Conservation (phyloP, 2,888 invertebrate species). For the Eudasyphora cyanicolor region DNA sequence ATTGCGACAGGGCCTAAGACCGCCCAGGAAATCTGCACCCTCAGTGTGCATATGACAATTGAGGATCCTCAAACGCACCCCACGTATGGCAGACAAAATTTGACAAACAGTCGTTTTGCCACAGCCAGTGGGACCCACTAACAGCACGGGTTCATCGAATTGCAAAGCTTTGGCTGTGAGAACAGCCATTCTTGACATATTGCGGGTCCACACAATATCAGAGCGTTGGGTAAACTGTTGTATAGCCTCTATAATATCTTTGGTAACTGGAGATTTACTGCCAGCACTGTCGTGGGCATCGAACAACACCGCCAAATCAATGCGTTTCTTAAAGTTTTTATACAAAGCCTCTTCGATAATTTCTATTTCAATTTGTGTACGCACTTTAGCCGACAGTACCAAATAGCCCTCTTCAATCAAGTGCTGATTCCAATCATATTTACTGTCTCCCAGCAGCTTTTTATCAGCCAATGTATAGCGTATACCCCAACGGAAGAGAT, state of each 20-base stretch:
- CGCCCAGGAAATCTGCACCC: constrained; percentile 98
- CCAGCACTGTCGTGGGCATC: constrained; percentile 83
- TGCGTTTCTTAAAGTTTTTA: constrained; percentile 89
- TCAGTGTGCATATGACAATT: constrained; percentile 99
- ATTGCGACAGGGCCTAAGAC: constrained; percentile 89
- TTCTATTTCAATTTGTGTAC: constrained; percentile 89
- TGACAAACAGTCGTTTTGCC: constrained; percentile 98
- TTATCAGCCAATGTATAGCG: constrained; percentile 89
- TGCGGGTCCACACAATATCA: constrained; percentile 96
- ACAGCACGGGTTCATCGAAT: constrained; percentile 95
- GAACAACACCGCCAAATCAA: constrained; percentile 87
- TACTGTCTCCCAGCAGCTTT: constrained; percentile 81
- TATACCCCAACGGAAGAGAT: constrained; percentile 98
- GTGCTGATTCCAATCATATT: constrained; percentile 98
- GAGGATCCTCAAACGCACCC: constrained; percentile 87
- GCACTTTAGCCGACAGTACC: constrained; percentile 94
- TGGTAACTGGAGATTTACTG: constrained; percentile 86
- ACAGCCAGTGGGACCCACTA: constrained; percentile 98
- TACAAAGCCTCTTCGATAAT: constrained; percentile 90
- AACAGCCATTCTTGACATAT: constrained; percentile 91
- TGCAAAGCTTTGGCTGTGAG: constrained; percentile 90
- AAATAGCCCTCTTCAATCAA: constrained; percentile 98
- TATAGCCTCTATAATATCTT: constrained; percentile 85
- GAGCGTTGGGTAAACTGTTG: constrained; percentile 81
- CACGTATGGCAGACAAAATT: constrained; percentile 87